phyloP scores from a whole-genome alignment of 2,113 vertebrate species.

The Empidonax traillii region DNA sequence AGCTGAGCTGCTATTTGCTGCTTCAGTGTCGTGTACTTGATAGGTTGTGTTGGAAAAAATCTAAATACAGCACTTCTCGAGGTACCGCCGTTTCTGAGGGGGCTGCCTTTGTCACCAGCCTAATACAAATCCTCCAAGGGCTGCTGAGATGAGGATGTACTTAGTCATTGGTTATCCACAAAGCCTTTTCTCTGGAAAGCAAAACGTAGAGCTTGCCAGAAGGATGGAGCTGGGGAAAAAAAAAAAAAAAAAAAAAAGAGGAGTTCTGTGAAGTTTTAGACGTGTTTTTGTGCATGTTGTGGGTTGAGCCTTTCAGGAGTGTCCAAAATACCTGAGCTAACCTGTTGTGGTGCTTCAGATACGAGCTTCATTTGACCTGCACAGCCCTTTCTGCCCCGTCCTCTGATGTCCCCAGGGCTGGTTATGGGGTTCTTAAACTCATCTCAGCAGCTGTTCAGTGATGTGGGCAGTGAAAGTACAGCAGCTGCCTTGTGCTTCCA shows the following conservation, averaged over 20 bases:
- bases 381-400: background rate
- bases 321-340: background rate
- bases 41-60: background rate
- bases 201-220: background rate
- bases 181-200: background rate
- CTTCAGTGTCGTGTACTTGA: background rate
- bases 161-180: background rate
- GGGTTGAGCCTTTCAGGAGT: background rate
- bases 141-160: background rate
- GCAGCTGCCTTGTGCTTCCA: rapidly evolving
- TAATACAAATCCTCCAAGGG: background rate
- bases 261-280: background rate
- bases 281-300: background rate
- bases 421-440: background rate
- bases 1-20: background rate
- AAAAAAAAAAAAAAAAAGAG: background rate
- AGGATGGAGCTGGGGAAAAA: background rate
- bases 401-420: background rate
- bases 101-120: background rate
- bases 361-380: background rate
- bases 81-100: background rate
- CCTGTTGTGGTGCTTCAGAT: background rate
- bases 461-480: background rate
- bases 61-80: background rate
- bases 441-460: background rate